Percentiles rank a stretch among this genome's conserved stretches.
phyloP scores from a whole-genome alignment of 2,888 invertebrate species.

The Acleris holmiana region DNA sequence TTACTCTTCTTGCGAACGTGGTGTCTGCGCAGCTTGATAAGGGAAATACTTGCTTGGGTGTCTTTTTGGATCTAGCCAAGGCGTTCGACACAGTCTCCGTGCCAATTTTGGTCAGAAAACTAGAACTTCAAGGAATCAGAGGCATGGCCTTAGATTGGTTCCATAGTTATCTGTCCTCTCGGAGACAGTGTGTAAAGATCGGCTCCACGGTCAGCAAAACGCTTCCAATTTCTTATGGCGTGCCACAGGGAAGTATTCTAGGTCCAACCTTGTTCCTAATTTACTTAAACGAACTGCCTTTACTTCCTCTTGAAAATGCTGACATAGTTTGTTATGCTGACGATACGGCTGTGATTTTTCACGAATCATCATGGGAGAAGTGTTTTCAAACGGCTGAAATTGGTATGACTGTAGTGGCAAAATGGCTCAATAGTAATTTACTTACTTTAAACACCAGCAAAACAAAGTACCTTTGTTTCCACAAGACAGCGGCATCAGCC shows the following conservation, averaged over 20 bases:
- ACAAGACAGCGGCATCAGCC: background rate
- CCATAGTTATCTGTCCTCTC: conserved; percentile 20
- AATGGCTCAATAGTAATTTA: background rate
- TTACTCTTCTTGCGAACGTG: background rate
- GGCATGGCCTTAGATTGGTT: conserved; percentile 24
- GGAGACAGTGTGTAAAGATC: conserved; percentile 20
- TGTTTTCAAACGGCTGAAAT: background rate
- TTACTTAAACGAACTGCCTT: conserved; percentile 19
- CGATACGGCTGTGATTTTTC: conserved; percentile 32
- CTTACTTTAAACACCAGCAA: conserved; percentile 5
- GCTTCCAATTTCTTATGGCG: conserved; percentile 10
- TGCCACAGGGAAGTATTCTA: conserved; percentile 36
- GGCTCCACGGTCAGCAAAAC: background rate
- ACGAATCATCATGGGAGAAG: background rate
- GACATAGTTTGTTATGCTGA: conserved; percentile 30
- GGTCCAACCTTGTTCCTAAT: conserved; percentile 35
- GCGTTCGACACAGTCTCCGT: too few species aligned
- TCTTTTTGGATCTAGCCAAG: conserved; percentile 21
- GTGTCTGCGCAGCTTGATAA: conserved; percentile 20
- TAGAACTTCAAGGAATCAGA: conserved; percentile 36
- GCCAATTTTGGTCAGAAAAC: conserved; percentile 27
- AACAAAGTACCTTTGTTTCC: conserved; percentile 11
- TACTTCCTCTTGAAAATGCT: background rate
- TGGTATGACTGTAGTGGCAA: conserved; percentile 1
- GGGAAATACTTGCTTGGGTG: conserved; percentile 22